phyloP scores from a whole-genome alignment of 1,140 invertebrate species.

The Bombus huntii region DNA sequence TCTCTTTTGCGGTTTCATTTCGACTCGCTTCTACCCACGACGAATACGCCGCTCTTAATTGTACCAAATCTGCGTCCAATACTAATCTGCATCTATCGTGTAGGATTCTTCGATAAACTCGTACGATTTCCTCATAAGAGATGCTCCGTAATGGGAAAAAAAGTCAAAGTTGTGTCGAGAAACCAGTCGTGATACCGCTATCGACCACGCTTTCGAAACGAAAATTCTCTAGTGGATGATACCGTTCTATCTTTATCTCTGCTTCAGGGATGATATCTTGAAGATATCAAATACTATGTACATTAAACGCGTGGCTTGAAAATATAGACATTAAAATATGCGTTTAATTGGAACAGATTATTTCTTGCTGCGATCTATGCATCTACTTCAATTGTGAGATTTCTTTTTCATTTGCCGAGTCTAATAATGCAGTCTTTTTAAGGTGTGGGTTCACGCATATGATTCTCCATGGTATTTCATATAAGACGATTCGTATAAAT shows the following conservation, averaged over 20 bases:
- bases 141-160: not conserved
- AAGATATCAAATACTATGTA: not conserved
- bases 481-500: too few relatives aligned
- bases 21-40: not conserved
- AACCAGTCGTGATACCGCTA: constrained; percentile 6
- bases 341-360: too few relatives aligned
- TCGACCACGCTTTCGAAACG: constrained; percentile 4
- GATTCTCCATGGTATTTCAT: too few relatives aligned
- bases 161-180: not conserved
- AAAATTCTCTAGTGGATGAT: not conserved
- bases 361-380: too few relatives aligned
- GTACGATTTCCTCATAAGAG: not conserved
- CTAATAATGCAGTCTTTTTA: not conserved
- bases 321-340: too few relatives aligned
- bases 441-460: too few relatives aligned
- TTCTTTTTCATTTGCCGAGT: not conserved
- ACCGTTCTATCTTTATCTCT: not conserved
- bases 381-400: too few relatives aligned
- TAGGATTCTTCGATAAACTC: not conserved
- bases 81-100: constrained; percentile 24
- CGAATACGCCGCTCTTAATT: constrained; percentile 3
- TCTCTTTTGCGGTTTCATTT: constrained; percentile 38
- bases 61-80: not conserved
- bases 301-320: too few relatives aligned
- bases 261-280: not conserved